A percentile compares a stretch with the other conserved stretches of the same genome.
These are phyloP conservation scores for Drosophila elegans DNA, from an alignment of 1,140 invertebrate species.

Conservation along the genomic window DNA sequence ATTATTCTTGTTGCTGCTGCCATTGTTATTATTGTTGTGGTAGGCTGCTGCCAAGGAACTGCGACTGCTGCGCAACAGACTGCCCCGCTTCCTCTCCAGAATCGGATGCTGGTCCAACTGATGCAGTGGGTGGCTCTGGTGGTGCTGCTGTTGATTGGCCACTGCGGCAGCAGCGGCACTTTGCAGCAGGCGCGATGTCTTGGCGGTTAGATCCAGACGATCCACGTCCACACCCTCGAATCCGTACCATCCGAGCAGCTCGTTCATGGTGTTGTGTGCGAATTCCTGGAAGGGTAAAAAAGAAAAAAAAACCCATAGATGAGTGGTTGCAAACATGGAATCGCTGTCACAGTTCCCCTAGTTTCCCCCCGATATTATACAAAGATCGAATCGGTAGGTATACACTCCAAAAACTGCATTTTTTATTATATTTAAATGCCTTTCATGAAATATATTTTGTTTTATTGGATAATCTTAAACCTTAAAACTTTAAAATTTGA, in stretches of 20 bases:
- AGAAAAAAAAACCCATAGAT: slow-evolving; percentile 8
- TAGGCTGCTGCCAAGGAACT: slow-evolving; percentile 46
- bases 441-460: no score
- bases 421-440: no score
- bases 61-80: slow-evolving; percentile 63
- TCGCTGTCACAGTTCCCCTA: slow-evolving; percentile 14
- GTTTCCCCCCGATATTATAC: slow-evolving; percentile 9
- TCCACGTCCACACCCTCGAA: slow-evolving; percentile 89
- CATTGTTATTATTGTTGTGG: slow-evolving; percentile 60
- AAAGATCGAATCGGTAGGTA: slow-evolving; percentile 16
- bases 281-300: slow-evolving; percentile 89
- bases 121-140: slow-evolving; percentile 44
- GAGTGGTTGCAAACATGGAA: slow-evolving; percentile 6
- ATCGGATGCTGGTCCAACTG: slow-evolving; percentile 42
- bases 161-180: slow-evolving; percentile 73
- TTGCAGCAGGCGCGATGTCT: slow-evolving; percentile 75
- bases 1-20: slow-evolving; percentile 51
- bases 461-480: no score
- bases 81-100: slow-evolving; percentile 51
- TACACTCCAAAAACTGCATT: neutral
- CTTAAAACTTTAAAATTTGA: no score
- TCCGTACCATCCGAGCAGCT: slow-evolving; percentile 95
- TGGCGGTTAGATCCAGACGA: slow-evolving; percentile 82
- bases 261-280: slow-evolving; percentile 95
- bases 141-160: slow-evolving; percentile 68